Percentiles rank a stretch among this genome's conserved stretches.
Evolutionary conservation across 2,888 invertebrate genomes (phyloP).

Genomic region (Ypsolopha scabrella): DNA sequence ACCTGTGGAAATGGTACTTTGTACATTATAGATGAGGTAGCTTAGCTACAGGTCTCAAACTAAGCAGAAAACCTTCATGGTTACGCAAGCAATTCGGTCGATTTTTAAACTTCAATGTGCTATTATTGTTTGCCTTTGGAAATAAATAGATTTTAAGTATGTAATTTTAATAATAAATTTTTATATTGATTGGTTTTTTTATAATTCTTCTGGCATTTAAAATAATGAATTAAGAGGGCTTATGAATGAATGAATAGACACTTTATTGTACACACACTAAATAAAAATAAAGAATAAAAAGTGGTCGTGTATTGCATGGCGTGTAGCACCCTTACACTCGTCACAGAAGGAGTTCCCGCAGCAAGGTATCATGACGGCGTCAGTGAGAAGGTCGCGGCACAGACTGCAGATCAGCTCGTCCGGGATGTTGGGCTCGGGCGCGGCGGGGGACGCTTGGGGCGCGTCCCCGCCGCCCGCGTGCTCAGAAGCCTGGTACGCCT

Average conservation of each 20-base stretch:
- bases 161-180: no score
- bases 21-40: conserved; percentile 2
- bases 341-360: conserved; percentile 99
- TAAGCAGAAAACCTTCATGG: neutral
- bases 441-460: conserved; percentile 72
- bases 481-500: conserved; percentile 76
- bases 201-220: no score
- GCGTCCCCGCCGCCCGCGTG: conserved; percentile 70
- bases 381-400: conserved; percentile 91
- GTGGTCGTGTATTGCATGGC: no score
- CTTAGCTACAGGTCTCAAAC: neutral
- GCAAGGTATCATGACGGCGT: conserved; percentile 98
- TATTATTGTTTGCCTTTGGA: no score
- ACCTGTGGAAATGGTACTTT: conserved; percentile 62
- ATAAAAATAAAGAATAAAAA: no score
- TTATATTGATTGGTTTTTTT: no score
- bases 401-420: conserved; percentile 93
- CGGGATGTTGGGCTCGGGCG: conserved; percentile 81
- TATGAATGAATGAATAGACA: no score
- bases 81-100: no score
- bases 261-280: no score
- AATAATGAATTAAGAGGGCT: no score
- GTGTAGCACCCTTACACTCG: conserved; percentile 76
- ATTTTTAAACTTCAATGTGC: no score
- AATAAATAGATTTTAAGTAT: no score